phyloP scores from a whole-genome alignment of 35 echinoderm and acorn worm species.

The Heliocidaris erythrogramma region DNA sequence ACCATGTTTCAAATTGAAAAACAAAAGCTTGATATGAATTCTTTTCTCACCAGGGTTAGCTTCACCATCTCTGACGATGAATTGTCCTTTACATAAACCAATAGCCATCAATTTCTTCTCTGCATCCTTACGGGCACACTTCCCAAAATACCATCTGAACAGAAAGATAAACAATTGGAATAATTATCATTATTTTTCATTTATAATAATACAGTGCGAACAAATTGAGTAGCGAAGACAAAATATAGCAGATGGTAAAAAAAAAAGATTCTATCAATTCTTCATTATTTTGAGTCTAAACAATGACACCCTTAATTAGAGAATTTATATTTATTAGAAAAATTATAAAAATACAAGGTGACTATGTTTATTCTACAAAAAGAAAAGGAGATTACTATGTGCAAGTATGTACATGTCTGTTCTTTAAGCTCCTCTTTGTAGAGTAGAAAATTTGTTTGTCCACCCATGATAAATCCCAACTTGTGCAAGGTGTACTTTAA shows the following conservation, averaged over 20 bases:
- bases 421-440: no score
- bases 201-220: no score
- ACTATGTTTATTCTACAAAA: no score
- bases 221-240: not conserved
- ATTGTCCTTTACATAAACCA: slow-evolving; percentile 67
- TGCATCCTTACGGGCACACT: slow-evolving; percentile 86
- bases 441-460: no score
- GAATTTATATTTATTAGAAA: not conserved
- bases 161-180: slow-evolving; percentile 17
- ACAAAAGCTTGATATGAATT: no score
- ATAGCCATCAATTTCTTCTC: slow-evolving; percentile 73
- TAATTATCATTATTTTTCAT: not conserved
- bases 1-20: no score
- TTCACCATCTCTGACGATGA: slow-evolving; percentile 84
- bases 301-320: not conserved
- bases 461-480: no score
- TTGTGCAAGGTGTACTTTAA: no score
- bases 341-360: no score
- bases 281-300: not conserved
- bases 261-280: not conserved
- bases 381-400: no score
- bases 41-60: slow-evolving; percentile 69
- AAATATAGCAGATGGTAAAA: not conserved
- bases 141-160: slow-evolving; percentile 90
- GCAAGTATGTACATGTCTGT: no score